Evolutionary conservation across 2,888 invertebrate genomes (phyloP).

Genomic region (Trissonchulus latispiculum): DNA sequence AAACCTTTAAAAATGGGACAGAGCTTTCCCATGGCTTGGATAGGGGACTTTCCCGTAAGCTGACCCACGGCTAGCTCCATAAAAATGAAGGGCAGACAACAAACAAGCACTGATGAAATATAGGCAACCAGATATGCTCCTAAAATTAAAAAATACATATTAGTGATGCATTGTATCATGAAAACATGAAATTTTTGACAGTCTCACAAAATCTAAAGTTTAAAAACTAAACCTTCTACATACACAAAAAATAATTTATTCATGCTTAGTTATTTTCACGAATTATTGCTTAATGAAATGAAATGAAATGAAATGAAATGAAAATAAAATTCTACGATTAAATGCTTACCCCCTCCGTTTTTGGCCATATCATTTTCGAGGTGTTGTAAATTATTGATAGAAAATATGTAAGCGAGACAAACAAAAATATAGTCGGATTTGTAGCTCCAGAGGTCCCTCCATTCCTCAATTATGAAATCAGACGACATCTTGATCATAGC

Average conservation of each 20-base stretch:
- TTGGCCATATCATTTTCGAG: slow-evolving; percentile 37
- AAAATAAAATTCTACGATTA: too few species aligned
- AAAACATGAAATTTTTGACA: too few species aligned
- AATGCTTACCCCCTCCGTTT: slow-evolving; percentile 42
- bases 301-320: too few species aligned
- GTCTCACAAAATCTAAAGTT: too few species aligned
- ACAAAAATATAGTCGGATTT: slow-evolving; percentile 36
- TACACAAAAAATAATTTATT: too few species aligned
- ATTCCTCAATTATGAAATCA: slow-evolving; percentile 37
- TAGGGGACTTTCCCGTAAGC: slow-evolving; percentile 40
- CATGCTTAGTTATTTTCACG: too few species aligned
- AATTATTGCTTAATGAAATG: too few species aligned
- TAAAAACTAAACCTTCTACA: too few species aligned
- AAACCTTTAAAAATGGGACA: background rate
- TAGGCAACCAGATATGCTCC: slow-evolving; percentile 41
- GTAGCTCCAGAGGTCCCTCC: slow-evolving; percentile 40
- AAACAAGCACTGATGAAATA: slow-evolving; percentile 32
- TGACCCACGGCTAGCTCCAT: slow-evolving; percentile 41
- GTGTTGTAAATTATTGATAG: slow-evolving; percentile 41
- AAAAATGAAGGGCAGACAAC: slow-evolving; percentile 37
- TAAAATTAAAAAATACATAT: slow-evolving; percentile 27
- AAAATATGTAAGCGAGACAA: slow-evolving; percentile 37
- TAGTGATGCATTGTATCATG: too few species aligned
- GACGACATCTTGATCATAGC: slow-evolving; percentile 20
- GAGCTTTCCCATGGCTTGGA: slow-evolving; percentile 35